Percentiles rank a stretch among this genome's conserved stretches.
Conservation (phyloP, 2,797 vertebrate genomes). For the Ficedula albicollis region DNA sequence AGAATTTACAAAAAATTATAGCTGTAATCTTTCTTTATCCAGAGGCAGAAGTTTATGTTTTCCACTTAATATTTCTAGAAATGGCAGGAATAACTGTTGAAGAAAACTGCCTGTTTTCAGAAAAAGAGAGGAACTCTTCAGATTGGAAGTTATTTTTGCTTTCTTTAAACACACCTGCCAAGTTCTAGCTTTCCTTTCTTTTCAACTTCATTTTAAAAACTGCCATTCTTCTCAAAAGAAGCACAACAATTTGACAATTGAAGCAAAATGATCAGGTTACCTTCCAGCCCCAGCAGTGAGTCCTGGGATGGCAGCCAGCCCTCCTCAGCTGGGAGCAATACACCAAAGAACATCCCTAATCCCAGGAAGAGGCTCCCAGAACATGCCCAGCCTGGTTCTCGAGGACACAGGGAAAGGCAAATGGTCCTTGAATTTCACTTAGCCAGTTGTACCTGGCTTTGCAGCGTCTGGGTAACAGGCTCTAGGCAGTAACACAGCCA, state of each 20-base stretch:
- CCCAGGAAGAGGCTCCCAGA: too few relatives aligned
- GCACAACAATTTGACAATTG: background rate
- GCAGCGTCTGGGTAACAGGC: background rate
- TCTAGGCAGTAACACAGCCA: accelerated
- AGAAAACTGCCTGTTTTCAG: background rate
- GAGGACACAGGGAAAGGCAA: background rate
- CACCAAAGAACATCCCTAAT: background rate
- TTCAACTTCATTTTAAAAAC: background rate
- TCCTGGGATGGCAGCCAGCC: background rate
- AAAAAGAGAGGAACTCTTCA: background rate
- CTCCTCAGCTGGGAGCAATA: background rate
- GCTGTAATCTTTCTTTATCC: background rate
- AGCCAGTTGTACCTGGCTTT: background rate
- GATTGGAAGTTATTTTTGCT: background rate
- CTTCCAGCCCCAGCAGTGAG: background rate
- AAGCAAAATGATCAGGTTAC: background rate
- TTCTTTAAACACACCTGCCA: background rate
- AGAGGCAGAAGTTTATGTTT: background rate
- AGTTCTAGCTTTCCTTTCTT: background rate
- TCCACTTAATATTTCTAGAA: background rate
- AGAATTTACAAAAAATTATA: background rate
- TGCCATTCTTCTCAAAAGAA: background rate
- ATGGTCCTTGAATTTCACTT: background rate
- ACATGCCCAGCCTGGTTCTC: accelerated
- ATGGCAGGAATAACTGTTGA: background rate